Percentiles rank a stretch among this genome's conserved stretches.
Conservation (phyloP, 1,140 invertebrate genomes). For the Drosophila gunungcola region DNA sequence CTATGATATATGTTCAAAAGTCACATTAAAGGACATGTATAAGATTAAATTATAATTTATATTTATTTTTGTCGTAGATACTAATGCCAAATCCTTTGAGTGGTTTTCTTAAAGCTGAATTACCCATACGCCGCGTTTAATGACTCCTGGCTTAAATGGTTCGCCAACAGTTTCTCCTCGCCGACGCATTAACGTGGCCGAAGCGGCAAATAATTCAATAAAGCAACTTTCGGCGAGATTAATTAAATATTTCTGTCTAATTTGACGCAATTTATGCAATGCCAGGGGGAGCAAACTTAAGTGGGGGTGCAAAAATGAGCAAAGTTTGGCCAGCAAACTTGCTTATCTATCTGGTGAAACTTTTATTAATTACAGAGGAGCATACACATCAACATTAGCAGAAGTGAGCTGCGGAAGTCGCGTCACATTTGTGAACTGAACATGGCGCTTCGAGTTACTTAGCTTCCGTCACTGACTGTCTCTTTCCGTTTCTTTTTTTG, state of each 20-base stretch:
- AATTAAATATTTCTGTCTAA: slow-evolving; percentile 84
- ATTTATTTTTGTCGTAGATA: background rate
- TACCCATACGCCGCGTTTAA: slow-evolving; percentile 56
- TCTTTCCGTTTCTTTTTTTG: slow-evolving; percentile 5
- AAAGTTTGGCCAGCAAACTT: slow-evolving; percentile 55
- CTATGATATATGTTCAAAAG: too few relatives aligned
- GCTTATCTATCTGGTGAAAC: slow-evolving; percentile 63
- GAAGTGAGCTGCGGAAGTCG: slow-evolving; percentile 11
- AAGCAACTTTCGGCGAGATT: slow-evolving; percentile 77
- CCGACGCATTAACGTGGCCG: slow-evolving; percentile 50
- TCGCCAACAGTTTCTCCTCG: slow-evolving; percentile 55
- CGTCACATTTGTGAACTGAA: slow-evolving; percentile 50
- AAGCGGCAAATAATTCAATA: slow-evolving; percentile 73
- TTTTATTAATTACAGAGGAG: slow-evolving; percentile 83
- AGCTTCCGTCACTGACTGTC: slow-evolving; percentile 49
- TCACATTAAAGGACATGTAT: background rate
- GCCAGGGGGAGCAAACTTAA: slow-evolving; percentile 26
- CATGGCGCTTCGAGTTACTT: slow-evolving; percentile 62
- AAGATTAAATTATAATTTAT: background rate
- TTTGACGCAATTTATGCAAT: slow-evolving; percentile 82
- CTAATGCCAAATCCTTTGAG: too few relatives aligned
- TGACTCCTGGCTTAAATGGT: slow-evolving; percentile 74
- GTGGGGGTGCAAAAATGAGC: slow-evolving; percentile 58
- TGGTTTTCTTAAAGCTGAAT: background rate
- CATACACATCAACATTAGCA: slow-evolving; percentile 74